phyloP scores from a whole-genome alignment of 2,797 vertebrate species.

The Channa striata region DNA sequence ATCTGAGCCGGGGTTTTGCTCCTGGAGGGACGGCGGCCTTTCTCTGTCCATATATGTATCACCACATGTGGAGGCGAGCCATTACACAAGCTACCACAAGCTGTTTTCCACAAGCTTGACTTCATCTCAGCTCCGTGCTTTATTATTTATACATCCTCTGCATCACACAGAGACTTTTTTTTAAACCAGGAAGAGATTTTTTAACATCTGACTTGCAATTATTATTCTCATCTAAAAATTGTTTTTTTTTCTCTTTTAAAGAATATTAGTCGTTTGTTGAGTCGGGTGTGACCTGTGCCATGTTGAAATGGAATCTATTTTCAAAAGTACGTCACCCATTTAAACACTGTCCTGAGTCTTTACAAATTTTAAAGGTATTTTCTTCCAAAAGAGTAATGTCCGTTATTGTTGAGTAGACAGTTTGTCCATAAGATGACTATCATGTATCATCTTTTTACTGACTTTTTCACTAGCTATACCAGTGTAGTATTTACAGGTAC shows the following conservation, averaged over 20 bases:
- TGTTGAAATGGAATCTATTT: constrained; percentile 8
- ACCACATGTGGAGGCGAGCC: constrained; percentile 35
- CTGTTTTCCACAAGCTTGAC: constrained; percentile 23
- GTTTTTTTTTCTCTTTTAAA: constrained; percentile 4
- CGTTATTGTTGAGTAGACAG: not conserved
- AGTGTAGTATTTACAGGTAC: not conserved
- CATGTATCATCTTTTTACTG: constrained; percentile 11
- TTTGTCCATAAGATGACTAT: constrained; percentile 1
- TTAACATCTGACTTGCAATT: constrained; percentile 19
- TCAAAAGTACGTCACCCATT: not conserved
- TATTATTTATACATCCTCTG: constrained; percentile 25
- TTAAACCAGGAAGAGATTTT: not conserved
- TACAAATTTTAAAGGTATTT: constrained; percentile 17
- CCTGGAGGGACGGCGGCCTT: constrained; percentile 6
- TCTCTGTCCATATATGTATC: constrained; percentile 28
- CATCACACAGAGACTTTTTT: not conserved
- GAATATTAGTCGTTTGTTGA: not conserved
- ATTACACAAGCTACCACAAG: constrained; percentile 26
- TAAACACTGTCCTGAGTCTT: constrained; percentile 6
- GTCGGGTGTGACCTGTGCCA: not conserved
- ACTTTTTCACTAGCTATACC: not conserved
- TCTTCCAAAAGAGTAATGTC: constrained; percentile 8
- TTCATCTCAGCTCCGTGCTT: constrained; percentile 21
- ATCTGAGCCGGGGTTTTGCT: constrained; percentile 4
- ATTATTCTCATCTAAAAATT: constrained; percentile 28